Evolutionary conservation across 2,113 vertebrate species (phyloP).

Genomic region (Cryptomyrus ogoouensis): DNA sequence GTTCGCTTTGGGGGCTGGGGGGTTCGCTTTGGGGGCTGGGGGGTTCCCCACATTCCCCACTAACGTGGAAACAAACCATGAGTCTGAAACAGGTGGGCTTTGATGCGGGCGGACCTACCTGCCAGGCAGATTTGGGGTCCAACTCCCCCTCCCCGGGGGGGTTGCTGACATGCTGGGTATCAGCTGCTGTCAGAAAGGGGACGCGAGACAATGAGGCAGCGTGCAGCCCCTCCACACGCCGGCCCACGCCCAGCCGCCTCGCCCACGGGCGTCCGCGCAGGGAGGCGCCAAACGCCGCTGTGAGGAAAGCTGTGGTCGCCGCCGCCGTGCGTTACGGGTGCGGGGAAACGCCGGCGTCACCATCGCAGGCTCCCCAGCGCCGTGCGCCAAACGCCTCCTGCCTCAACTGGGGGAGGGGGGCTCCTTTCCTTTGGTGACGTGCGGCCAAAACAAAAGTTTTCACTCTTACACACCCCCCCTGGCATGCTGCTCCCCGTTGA

Average conservation of each 20-base stretch:
- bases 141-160: background rate
- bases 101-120: slow-evolving; percentile 7
- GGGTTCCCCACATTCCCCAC: background rate
- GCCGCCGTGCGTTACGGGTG: background rate
- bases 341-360: background rate
- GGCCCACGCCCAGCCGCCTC: slow-evolving; percentile 15
- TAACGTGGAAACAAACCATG: background rate
- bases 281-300: slow-evolving; percentile 12
- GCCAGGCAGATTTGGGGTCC: slow-evolving; percentile 3
- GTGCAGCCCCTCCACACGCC: background rate
- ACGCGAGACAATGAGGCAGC: slow-evolving; percentile 9
- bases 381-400: background rate
- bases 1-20: too few species aligned
- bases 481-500: background rate
- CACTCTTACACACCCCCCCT: background rate
- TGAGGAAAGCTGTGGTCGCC: slow-evolving; percentile 19
- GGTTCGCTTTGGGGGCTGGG: background rate
- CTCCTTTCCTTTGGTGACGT: background rate
- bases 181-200: slow-evolving; percentile 18
- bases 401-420: background rate
- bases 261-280: background rate
- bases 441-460: background rate
- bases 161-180: background rate
- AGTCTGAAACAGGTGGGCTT: slow-evolving; percentile 1
- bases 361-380: background rate